Evolutionary conservation across 2,113 vertebrate species (phyloP).

Genomic region (Setophaga coronata): DNA sequence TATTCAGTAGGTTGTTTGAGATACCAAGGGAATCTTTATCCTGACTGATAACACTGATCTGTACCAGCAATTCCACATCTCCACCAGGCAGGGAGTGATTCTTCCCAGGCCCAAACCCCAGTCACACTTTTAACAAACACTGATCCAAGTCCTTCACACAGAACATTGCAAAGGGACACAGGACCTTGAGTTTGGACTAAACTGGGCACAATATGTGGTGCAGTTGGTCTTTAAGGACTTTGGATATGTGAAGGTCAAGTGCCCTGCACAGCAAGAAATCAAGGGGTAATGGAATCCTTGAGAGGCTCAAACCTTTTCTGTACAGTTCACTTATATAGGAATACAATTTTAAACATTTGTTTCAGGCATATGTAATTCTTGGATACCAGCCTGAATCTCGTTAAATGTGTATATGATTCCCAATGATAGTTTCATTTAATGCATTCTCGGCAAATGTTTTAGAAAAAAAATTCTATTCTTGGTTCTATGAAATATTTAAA

Average conservation of each 20-base stretch:
- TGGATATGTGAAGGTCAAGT: neutral
- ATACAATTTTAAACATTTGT: neutral
- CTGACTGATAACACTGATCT: neutral
- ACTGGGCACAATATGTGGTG: neutral
- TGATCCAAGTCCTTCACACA: neutral
- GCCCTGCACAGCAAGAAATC: neutral
- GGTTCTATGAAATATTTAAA: slow-evolving; percentile 36
- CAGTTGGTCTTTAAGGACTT: neutral
- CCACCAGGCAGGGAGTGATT: neutral
- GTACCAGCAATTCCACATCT: neutral
- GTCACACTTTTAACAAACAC: neutral
- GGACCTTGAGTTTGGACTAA: neutral
- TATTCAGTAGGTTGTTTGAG: neutral
- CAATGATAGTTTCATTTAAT: slow-evolving; percentile 20
- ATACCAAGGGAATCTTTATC: neutral
- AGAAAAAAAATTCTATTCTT: slow-evolving; percentile 15
- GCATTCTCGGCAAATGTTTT: slow-evolving; percentile 26
- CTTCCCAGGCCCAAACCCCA: neutral
- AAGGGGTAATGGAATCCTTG: neutral
- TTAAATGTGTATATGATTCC: neutral
- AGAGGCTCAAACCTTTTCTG: neutral
- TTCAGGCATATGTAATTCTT: slow-evolving; percentile 36
- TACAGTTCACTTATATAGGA: neutral
- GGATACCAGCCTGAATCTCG: neutral
- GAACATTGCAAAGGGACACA: neutral